Percentiles rank a stretch among this genome's conserved stretches.
Conservation (phyloP, 2,113 vertebrate species). For the Mesocricetus auratus region DNA sequence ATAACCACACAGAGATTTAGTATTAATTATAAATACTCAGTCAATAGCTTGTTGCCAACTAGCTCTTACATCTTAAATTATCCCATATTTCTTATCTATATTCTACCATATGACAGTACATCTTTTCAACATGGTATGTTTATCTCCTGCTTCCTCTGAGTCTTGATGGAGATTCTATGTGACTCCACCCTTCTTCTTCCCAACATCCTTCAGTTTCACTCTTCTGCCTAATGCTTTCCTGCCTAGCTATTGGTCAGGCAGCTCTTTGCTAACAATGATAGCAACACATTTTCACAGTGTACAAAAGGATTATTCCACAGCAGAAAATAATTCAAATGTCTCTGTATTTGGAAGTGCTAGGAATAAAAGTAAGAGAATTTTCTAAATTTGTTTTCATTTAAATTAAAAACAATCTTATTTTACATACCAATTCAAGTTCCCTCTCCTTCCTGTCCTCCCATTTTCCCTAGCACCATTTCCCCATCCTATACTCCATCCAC, state of each 20-base stretch:
- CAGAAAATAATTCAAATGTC: conserved; percentile 22
- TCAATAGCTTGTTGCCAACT: neutral
- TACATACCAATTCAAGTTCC: too few species aligned
- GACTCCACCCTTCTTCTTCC: neutral
- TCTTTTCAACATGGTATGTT: neutral
- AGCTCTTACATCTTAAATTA: neutral
- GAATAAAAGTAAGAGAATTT: neutral
- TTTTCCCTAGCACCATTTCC: too few species aligned
- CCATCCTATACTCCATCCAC: too few species aligned
- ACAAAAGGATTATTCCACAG: neutral
- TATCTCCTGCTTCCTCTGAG: neutral
- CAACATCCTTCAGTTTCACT: neutral
- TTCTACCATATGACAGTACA: neutral
- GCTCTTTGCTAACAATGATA: neutral
- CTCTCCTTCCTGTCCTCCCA: too few species aligned
- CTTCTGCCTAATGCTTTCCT: neutral
- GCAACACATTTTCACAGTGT: neutral
- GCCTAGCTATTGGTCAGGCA: neutral
- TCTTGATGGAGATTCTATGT: neutral
- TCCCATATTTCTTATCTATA: neutral
- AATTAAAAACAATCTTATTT: too few species aligned
- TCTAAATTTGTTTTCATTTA: too few species aligned
- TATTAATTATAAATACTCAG: neutral
- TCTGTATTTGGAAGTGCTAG: conserved; percentile 34
- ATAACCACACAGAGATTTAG: neutral